Base-by-base conservation (phyloP, 2,113 vertebrate genomes). In the Microtus richardsoni region DNA sequence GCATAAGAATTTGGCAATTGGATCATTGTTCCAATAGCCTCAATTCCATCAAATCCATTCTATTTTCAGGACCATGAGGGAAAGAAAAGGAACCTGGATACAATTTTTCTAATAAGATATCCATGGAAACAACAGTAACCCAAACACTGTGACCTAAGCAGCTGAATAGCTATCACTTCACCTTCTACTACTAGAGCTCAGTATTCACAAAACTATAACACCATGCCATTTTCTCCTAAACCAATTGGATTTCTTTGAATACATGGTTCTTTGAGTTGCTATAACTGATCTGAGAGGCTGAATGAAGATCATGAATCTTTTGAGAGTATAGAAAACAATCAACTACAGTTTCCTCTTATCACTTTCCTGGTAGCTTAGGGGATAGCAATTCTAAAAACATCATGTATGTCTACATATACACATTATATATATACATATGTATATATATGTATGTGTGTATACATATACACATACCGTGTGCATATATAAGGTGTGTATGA, bases 151-250 rank as follows among this genome's bases (percentile, higher is more conserved):
- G 49, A 19, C 74, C 83, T 16, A 90, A 96, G 83, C 4, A 94
- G 84, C 30, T 0, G 36, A 11, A 0, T 5, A 12, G 33, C 3
- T n/a, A 26, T 82, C 71, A 68, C 64, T 79, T 85, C 16, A 24
- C 68, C 26, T 73, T 54, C 58, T 78, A 68, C n/a, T 89, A 82
- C 66, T 77, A 77, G 87, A 93, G 54, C 30, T 52, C 47, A 82
- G 89, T 80, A 93, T 94, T 93, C 74, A 94, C 49, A 68, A 71
- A 95, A 98, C 70, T 36, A 60, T 36, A 39, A 39, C 97, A 83
- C 95, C 26, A 7, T 64, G 92, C n/a, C 39, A n/a, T 96, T 60
- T 96, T 96, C 97, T 97, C 36, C 86, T 93, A 91, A 96, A 71
- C 73, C 74, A 96, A 95, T 85, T 86, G 62, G 4, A 49, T 47